Conservation (phyloP, 1,140 invertebrate genomes). For the Rhagoletis zephyria region DNA sequence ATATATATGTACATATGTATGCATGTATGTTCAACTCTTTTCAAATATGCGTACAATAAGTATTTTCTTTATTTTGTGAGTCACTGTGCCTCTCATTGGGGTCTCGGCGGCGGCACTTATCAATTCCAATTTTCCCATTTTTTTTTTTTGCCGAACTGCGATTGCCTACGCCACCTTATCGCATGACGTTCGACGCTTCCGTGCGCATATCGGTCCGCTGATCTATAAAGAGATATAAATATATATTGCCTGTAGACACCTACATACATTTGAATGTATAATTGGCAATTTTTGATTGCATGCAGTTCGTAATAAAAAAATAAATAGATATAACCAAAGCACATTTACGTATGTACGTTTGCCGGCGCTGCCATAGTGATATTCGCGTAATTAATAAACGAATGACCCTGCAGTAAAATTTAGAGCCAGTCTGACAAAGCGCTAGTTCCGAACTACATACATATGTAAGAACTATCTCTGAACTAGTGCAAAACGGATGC, state of each 20-base stretch:
- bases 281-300: conserved; percentile 42
- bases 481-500: no score
- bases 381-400: conserved; percentile 7
- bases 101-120: neutral
- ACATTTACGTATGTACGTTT: neutral
- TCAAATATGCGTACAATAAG: no score
- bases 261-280: conserved; percentile 3
- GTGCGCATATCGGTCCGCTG: neutral
- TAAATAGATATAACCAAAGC: neutral
- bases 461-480: neutral
- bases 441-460: neutral
- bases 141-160: neutral
- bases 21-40: no score
- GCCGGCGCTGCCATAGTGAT: conserved; percentile 20
- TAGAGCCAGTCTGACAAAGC: no score
- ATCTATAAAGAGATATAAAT: conserved; percentile 26
- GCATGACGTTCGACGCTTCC: neutral
- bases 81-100: neutral
- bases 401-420: neutral
- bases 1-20: no score
- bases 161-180: neutral
- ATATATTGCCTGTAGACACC: neutral
- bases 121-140: neutral
- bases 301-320: conserved; percentile 32
- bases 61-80: neutral